Base-by-base conservation (phyloP, 2,113 vertebrate genomes). In the Poeciliopsis occidentalis region DNA sequence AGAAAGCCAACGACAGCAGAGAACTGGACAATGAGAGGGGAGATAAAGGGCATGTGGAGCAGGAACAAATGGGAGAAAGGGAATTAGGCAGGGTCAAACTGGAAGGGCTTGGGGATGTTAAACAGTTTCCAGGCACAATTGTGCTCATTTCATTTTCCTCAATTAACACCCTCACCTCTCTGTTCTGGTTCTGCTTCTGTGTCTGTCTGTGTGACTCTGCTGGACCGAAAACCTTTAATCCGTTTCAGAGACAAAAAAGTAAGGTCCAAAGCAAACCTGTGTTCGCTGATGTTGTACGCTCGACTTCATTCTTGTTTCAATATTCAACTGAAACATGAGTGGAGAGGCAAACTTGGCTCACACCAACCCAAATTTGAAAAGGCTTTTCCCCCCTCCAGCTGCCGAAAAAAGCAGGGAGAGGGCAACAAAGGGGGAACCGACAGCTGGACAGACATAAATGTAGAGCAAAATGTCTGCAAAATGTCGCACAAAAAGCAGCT, bases 321-420 rank as follows among this genome's bases (percentile, higher is more conserved):
- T 77, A 81, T 61, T 54, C 29, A 27, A 63, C 76, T 81, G 82
- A 89, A 90, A 88, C 86, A 79, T 83, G 83, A 85, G 80, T 64
- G 62, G 82, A 80, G 86, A 69, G 87, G 90, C 89, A 93, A 92
- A 93, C 87, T 84, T 91, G 91, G 91, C 93, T 95, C 92, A 92
- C 91, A 93, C 93, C 94, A 92, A 91, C 80, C 24, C 67, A 63
- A 78, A 3, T 68, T 69, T 75, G 11, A 12, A 69, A 82, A 86
- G 78, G 78, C 80, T 69, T 75, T 65, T 11, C 67, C 63, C 80
- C 64, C 78, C 37, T 12, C 17, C 29, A 41, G 65, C 80, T 79
- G 85, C 71, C 80, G 27, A 54, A 71, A 64, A 64, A 67, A 79
- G 84, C 69, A 37, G 24, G 87, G 86, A 75, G 47, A 22, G 87